phyloP scores from a whole-genome alignment of 1,140 invertebrate genomes.

The Drosophila ogumai region DNA sequence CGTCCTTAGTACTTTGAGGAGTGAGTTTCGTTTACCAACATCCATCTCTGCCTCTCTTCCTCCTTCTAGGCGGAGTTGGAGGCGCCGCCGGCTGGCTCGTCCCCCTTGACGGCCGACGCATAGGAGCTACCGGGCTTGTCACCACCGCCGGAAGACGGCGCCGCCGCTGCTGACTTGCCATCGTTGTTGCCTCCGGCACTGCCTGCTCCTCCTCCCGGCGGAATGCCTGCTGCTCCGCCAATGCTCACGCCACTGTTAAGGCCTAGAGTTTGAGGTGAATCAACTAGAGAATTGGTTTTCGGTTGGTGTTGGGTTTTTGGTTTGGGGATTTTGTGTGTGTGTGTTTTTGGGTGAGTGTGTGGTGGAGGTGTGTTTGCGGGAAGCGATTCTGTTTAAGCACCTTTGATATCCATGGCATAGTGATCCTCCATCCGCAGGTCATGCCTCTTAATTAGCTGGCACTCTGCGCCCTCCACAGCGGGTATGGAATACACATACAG shows the following conservation, averaged over 20 bases:
- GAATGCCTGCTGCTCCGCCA: conserved; percentile 71
- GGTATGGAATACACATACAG: conserved; percentile 97
- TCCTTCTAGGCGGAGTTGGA: conserved; percentile 66
- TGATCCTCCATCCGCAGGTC: conserved; percentile 78
- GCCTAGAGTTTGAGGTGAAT: conserved; percentile 76
- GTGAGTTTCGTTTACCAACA: conserved; percentile 61
- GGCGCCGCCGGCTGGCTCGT: conserved; percentile 58
- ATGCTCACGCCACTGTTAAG: conserved; percentile 78
- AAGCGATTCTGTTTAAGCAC: conserved; percentile 57
- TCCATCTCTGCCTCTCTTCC: conserved; percentile 37
- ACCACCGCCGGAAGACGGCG: conserved; percentile 18
- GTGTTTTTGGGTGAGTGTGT: conserved; percentile 26
- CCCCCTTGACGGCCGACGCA: conserved; percentile 79
- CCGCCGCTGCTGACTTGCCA: conserved; percentile 37
- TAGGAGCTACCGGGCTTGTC: conserved; percentile 63
- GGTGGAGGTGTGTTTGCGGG: conserved; percentile 11
- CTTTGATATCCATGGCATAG: conserved; percentile 84
- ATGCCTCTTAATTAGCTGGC: conserved; percentile 89
- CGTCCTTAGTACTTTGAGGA: conserved; percentile 82
- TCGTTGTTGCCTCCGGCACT: conserved; percentile 34
- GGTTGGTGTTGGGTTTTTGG: conserved; percentile 37
- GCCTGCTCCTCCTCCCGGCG: conserved; percentile 41
- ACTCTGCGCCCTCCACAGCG: conserved; percentile 94
- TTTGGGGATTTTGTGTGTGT: conserved; percentile 42
- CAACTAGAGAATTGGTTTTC: conserved; percentile 76